These are phyloP conservation scores for Falcunculus frontatus DNA, from an alignment of 2,113 vertebrate genomes.

Conservation along the genomic window DNA sequence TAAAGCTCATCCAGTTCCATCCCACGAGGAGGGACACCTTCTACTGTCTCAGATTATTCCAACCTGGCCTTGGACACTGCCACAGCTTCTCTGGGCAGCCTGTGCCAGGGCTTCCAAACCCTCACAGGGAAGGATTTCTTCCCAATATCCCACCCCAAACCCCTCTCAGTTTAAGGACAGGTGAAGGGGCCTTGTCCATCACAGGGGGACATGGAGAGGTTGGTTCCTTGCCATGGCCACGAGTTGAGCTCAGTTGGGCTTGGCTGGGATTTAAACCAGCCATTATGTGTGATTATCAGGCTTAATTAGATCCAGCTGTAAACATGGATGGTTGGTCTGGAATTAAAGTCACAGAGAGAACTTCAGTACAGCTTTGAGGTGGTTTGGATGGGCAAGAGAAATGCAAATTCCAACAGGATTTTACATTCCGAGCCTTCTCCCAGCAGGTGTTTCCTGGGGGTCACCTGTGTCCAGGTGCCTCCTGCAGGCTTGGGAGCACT, in stretches of 20 bases:
- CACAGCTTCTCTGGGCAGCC: not conserved
- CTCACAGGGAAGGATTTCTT: too few species aligned
- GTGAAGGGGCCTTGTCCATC: not conserved
- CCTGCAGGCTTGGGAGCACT: too few species aligned
- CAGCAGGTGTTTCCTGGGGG: not conserved
- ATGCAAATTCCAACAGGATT: fast-evolving
- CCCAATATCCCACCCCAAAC: too few species aligned
- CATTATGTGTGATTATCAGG: not conserved
- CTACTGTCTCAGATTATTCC: too few species aligned
- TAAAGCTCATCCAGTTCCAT: too few species aligned
- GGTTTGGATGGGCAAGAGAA: not conserved
- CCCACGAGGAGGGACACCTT: too few species aligned
- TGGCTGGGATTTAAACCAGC: not conserved
- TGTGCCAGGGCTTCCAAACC: too few species aligned
- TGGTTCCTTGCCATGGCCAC: not conserved
- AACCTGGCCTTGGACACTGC: too few species aligned
- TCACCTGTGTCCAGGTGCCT: not conserved
- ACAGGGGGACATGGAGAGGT: not conserved
- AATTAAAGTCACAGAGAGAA: not conserved
- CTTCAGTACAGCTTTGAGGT: not conserved
- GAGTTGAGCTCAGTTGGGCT: not conserved
- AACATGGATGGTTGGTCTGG: not conserved
- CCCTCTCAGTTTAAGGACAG: not conserved
- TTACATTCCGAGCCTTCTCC: not conserved
- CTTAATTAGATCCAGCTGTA: not conserved